Evolutionary conservation across 2,888 invertebrate species (phyloP).

Genomic region (Netelia virgata): DNA sequence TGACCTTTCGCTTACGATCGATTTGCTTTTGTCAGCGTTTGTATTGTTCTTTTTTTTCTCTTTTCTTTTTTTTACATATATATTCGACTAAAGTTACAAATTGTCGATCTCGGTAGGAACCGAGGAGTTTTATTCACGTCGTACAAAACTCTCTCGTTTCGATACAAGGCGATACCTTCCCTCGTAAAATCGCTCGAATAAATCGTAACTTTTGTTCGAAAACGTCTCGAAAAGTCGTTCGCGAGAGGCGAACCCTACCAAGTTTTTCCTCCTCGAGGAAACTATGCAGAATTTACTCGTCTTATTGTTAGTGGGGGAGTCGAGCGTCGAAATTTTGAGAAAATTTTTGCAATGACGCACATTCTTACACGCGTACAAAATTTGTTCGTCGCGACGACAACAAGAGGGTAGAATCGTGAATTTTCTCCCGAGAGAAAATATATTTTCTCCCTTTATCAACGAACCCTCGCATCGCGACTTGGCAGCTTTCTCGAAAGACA

Average conservation of each 20-base stretch:
- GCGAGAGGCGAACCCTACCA: neutral
- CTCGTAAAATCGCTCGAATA: constrained; percentile 30
- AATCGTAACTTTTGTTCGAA: constrained; percentile 31
- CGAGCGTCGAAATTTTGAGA: constrained; percentile 1
- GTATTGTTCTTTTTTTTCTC: too few relatives aligned
- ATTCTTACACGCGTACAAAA: neutral
- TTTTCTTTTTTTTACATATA: too few relatives aligned
- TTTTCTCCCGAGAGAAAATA: neutral
- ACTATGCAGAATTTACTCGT: constrained; percentile 31
- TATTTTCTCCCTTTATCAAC: constrained; percentile 15
- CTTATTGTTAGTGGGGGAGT: neutral
- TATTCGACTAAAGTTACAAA: too few relatives aligned
- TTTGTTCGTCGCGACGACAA: neutral
- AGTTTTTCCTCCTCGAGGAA: constrained; percentile 28
- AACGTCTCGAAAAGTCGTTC: neutral
- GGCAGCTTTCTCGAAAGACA: neutral
- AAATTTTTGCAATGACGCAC: neutral
- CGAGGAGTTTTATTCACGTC: neutral
- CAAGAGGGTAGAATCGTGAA: neutral
- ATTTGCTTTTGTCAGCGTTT: too few relatives aligned
- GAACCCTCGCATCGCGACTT: constrained; percentile 4
- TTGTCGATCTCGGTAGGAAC: too few relatives aligned
- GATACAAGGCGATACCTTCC: constrained; percentile 1
- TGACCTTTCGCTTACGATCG: too few relatives aligned
- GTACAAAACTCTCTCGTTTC: neutral